These are phyloP conservation scores for Nebria salina DNA, from an alignment of 2,888 invertebrate genomes.

Conservation along the genomic window DNA sequence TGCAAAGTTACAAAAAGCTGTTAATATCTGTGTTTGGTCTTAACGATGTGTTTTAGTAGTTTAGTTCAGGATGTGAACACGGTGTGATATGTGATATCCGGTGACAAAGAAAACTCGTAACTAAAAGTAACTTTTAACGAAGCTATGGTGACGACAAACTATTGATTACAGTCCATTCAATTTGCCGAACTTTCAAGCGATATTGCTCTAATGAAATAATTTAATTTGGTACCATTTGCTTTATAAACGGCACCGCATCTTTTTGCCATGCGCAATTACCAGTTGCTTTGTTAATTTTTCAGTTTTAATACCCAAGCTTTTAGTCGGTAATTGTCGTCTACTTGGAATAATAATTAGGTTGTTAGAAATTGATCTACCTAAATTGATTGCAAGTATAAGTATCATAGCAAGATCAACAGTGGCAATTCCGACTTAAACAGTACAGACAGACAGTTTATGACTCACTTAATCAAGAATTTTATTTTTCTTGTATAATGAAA, in stretches of 20 bases:
- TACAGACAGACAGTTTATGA: too few species aligned
- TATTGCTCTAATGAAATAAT: slow-evolving; percentile 43
- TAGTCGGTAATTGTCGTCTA: slow-evolving; percentile 27
- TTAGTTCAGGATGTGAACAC: not conserved
- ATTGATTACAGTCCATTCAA: slow-evolving; percentile 30
- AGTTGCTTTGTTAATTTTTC: slow-evolving; percentile 38
- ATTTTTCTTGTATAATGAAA: too few species aligned
- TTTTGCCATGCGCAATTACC: slow-evolving; percentile 35
- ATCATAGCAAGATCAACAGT: too few species aligned
- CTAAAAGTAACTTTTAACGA: not conserved
- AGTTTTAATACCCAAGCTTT: slow-evolving; percentile 40
- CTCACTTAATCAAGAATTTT: too few species aligned
- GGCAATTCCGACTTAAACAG: too few species aligned
- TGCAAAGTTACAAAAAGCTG: too few species aligned
- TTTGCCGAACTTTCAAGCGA: slow-evolving; percentile 18
- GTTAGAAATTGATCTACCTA: slow-evolving; percentile 28
- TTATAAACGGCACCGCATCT: slow-evolving; percentile 34
- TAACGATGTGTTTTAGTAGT: not conserved
- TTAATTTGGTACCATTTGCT: slow-evolving; percentile 35
- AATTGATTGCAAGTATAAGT: slow-evolving; percentile 7
- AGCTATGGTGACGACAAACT: slow-evolving; percentile 15
- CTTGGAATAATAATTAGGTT: slow-evolving; percentile 33
- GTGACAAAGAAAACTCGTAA: not conserved
- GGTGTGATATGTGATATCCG: not conserved
- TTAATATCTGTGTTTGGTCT: too few species aligned